Evolutionary conservation across 2,888 invertebrate species (phyloP).

Genomic region (Plagiodera versicolora): DNA sequence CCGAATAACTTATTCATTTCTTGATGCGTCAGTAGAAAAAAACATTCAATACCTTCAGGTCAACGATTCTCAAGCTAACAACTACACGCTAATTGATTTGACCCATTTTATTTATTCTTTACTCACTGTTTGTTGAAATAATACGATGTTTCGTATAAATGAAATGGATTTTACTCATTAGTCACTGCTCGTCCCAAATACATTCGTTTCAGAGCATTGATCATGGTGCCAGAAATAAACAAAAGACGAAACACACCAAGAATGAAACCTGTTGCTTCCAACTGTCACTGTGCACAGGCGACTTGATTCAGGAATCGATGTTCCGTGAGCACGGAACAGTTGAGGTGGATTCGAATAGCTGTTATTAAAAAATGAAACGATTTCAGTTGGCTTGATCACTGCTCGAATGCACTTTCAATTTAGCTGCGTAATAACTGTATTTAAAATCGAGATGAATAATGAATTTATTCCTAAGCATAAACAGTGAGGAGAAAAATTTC

Average conservation of each 20-base stretch:
- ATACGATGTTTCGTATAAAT: neutral
- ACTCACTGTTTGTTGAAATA: neutral
- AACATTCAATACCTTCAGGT: neutral
- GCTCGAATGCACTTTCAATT: constrained; percentile 14
- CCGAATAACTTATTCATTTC: neutral
- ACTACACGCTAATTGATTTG: neutral
- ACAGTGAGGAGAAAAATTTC: too few species aligned
- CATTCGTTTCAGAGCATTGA: neutral
- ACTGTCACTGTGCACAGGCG: neutral
- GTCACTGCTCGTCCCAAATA: neutral
- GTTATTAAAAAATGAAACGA: constrained; percentile 33
- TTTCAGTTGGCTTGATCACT: constrained; percentile 16
- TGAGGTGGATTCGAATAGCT: constrained; percentile 35
- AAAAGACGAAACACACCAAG: too few species aligned
- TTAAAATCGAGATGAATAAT: too few species aligned
- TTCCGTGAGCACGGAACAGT: constrained; percentile 33
- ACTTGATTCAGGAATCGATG: neutral
- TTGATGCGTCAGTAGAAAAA: neutral
- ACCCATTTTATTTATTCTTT: neutral
- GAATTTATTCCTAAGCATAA: too few species aligned
- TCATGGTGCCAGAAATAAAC: too few species aligned
- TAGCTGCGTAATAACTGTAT: neutral
- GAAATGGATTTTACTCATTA: neutral
- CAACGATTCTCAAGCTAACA: neutral
- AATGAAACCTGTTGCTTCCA: neutral